Percentiles rank a stretch among this genome's conserved stretches.
These are phyloP conservation scores for Oncorhynchus keta DNA, from an alignment of 2,113 vertebrate species.

Conservation along the genomic window DNA sequence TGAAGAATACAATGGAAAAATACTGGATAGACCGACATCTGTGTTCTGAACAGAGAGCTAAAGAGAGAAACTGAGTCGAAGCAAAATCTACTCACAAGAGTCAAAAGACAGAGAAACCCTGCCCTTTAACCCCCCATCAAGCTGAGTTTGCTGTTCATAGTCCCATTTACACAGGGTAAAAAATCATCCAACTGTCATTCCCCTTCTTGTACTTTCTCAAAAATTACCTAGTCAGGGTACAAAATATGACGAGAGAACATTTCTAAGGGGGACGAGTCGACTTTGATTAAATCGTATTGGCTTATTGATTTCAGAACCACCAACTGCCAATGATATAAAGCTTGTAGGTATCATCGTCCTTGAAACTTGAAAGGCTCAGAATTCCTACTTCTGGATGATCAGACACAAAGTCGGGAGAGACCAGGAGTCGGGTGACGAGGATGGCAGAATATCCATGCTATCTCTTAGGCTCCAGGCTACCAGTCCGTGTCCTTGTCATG, in stretches of 20 bases:
- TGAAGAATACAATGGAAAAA: background rate
- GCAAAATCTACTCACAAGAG: background rate
- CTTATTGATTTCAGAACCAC: background rate
- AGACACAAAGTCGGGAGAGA: conserved; percentile 31
- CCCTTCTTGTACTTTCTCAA: background rate
- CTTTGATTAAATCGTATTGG: background rate
- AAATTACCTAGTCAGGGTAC: background rate
- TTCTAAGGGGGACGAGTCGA: background rate
- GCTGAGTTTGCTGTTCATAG: background rate
- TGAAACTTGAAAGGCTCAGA: conserved; percentile 5
- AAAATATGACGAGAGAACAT: background rate
- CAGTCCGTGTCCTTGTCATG: conserved; percentile 65
- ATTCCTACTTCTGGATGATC: conserved; percentile 53
- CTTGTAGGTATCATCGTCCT: background rate
- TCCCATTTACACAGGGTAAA: background rate
- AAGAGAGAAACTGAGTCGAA: background rate
- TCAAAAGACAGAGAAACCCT: background rate
- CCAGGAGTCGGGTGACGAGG: conserved; percentile 19
- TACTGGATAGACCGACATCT: background rate
- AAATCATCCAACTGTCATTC: background rate
- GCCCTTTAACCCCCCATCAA: background rate
- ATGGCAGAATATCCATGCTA: conserved; percentile 58
- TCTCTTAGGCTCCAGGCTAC: conserved; percentile 66
- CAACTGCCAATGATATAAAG: background rate
- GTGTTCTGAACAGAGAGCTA: background rate